These are phyloP conservation scores for Leptobrachium leishanense DNA, from an alignment of 2,113 vertebrate species.

Conservation along the genomic window DNA sequence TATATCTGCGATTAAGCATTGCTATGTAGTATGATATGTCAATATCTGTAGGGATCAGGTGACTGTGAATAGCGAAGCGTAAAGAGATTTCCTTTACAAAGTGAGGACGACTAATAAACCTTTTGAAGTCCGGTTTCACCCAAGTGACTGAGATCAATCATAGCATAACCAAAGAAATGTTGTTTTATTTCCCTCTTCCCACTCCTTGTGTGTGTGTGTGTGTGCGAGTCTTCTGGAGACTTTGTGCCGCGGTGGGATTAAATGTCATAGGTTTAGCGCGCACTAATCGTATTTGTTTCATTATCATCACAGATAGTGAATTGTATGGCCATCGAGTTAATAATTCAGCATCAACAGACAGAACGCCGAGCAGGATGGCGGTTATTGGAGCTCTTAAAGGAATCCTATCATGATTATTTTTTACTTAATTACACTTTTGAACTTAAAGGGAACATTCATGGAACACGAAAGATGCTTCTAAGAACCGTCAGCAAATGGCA, in stretches of 20 bases:
- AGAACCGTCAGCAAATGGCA: no score
- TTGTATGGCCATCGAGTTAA: background rate
- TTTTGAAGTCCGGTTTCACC: constrained; percentile 34
- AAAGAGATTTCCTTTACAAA: constrained; percentile 60
- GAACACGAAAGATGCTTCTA: no score
- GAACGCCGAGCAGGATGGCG: background rate
- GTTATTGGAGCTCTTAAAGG: background rate
- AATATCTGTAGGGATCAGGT: constrained; percentile 44
- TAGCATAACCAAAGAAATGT: constrained; percentile 43
- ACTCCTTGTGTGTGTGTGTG: background rate
- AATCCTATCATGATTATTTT: no score
- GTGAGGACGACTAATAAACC: constrained; percentile 40
- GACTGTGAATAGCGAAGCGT: constrained; percentile 55
- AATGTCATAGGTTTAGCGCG: constrained; percentile 19
- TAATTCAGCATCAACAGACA: background rate
- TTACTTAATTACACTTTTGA: no score
- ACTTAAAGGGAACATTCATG: no score
- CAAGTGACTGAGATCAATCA: constrained; percentile 30
- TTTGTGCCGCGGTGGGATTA: constrained; percentile 39
- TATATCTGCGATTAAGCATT: constrained; percentile 46
- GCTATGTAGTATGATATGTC: constrained; percentile 52
- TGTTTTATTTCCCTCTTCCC: constrained; percentile 45
- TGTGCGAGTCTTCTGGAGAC: background rate
- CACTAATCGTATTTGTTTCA: constrained; percentile 10
- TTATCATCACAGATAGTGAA: background rate